phyloP scores from a whole-genome alignment of 2,888 invertebrate genomes.

The Sminthurinus aureus region DNA sequence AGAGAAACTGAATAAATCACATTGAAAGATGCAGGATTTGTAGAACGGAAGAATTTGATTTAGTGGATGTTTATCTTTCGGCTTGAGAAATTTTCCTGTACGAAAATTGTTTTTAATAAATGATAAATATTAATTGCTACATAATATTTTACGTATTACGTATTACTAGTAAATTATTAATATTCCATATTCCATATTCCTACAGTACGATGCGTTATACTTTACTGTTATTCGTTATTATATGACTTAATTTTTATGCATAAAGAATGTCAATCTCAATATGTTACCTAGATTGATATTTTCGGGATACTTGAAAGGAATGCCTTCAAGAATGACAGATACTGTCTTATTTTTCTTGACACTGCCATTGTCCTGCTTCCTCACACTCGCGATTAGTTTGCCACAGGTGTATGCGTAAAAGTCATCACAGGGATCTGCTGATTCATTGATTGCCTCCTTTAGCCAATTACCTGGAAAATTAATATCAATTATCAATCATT shows the following conservation, averaged over 20 bases:
- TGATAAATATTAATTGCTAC: too few relatives aligned
- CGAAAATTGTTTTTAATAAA: too few relatives aligned
- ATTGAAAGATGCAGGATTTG: conserved; percentile 45
- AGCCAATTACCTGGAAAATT: conserved; percentile 42
- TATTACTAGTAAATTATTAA: too few relatives aligned
- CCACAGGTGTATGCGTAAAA: conserved; percentile 50
- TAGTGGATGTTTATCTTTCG: conserved; percentile 33
- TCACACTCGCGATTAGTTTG: conserved; percentile 9
- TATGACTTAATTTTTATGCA: neutral
- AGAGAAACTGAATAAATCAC: conserved; percentile 32
- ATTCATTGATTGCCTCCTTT: conserved; percentile 40
- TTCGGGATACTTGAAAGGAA: conserved; percentile 40
- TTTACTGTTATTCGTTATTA: neutral
- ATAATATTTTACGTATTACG: too few relatives aligned
- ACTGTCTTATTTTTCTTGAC: neutral
- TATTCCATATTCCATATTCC: neutral
- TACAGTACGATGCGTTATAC: too few relatives aligned
- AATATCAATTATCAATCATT: neutral
- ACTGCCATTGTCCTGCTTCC: neutral
- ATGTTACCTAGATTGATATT: conserved; percentile 38
- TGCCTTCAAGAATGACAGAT: conserved; percentile 32
- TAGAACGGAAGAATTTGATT: conserved; percentile 49
- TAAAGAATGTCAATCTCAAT: neutral
- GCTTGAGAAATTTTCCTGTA: conserved; percentile 43
- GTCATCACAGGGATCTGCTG: conserved; percentile 44